Evolutionary conservation across 53 echinoderm and acorn worm genomes (phyloP).

Genomic region (Echinometra lucunter): DNA sequence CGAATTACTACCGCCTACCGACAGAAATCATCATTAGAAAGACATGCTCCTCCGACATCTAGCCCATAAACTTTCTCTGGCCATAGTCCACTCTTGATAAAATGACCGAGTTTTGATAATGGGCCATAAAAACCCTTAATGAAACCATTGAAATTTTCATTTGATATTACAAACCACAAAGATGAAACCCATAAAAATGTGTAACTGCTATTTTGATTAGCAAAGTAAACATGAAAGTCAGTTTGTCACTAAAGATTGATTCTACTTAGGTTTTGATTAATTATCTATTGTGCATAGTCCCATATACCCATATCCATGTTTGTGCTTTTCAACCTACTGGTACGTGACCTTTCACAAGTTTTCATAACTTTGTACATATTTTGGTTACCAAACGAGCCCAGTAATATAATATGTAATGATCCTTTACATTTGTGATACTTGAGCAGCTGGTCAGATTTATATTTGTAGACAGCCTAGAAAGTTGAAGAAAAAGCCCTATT

Average conservation of each 20-base stretch:
- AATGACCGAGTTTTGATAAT: neutral
- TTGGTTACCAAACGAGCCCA: neutral
- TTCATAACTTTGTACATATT: neutral
- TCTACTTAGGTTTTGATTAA: neutral
- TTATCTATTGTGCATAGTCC: neutral
- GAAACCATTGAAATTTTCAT: neutral
- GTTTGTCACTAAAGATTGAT: neutral
- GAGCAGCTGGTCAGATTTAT: neutral
- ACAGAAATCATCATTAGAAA: constrained; percentile 4
- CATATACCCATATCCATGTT: neutral
- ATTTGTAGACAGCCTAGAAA: neutral
- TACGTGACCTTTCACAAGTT: neutral
- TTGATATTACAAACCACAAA: neutral
- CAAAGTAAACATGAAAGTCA: neutral
- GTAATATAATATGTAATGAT: neutral
- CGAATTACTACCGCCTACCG: neutral
- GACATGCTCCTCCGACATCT: neutral
- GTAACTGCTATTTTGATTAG: neutral
- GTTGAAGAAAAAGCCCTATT: neutral
- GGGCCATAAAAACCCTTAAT: neutral
- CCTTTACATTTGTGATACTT: neutral
- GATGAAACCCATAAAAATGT: neutral
- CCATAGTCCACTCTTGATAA: constrained; percentile 3
- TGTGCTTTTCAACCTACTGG: neutral
- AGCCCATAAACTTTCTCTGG: constrained; percentile 10